Conservation (phyloP, 2,888 invertebrate genomes). For the Ennomos erosarius region DNA sequence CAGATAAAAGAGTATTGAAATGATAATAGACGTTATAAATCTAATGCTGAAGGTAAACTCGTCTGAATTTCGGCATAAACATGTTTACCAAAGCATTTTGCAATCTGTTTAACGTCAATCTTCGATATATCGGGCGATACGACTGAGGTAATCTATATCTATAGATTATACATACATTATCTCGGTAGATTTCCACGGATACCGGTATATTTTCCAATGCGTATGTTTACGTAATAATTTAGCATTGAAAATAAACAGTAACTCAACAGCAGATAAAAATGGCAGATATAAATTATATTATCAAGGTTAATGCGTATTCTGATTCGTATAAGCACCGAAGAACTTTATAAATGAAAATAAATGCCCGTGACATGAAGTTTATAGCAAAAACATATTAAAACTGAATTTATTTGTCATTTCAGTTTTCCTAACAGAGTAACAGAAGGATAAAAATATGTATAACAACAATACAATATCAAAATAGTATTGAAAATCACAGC, state of each 20-base stretch:
- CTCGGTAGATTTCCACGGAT: conserved; percentile 51
- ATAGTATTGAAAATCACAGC: conserved; percentile 8
- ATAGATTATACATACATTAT: conserved; percentile 41
- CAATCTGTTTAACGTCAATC: conserved; percentile 45
- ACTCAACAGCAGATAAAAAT: conserved; percentile 38
- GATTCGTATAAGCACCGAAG: conserved; percentile 6
- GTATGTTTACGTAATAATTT: conserved; percentile 44
- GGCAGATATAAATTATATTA: conserved; percentile 27
- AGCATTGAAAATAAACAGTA: conserved; percentile 45
- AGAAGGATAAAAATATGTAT: neutral
- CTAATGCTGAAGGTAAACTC: conserved; percentile 17
- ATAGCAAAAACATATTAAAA: too few relatives aligned
- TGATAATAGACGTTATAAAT: conserved; percentile 15
- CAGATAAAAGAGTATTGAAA: conserved; percentile 22
- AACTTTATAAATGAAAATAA: too few relatives aligned
- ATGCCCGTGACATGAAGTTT: too few relatives aligned
- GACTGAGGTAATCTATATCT: conserved; percentile 50
- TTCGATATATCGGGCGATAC: conserved; percentile 40
- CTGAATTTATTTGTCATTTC: too few relatives aligned
- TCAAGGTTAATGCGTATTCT: conserved; percentile 39
- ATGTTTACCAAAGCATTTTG: conserved; percentile 45
- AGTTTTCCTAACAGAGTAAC: too few relatives aligned
- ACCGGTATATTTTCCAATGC: conserved; percentile 42
- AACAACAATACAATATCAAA: conserved; percentile 14
- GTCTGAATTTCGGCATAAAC: conserved; percentile 38